Conservation (phyloP, 1,140 invertebrate genomes). For the Hylaeus anthracinus region DNA sequence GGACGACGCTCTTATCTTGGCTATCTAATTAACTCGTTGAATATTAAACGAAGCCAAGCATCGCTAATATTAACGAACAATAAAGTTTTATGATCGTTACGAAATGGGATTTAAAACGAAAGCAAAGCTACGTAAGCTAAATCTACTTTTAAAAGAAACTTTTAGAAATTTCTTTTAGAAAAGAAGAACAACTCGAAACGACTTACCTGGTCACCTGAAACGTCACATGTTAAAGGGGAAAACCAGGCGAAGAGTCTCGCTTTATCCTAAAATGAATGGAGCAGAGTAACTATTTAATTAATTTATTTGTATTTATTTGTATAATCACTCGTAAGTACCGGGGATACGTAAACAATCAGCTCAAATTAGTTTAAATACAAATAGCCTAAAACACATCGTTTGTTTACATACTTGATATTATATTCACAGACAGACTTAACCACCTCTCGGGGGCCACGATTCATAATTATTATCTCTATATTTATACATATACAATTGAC, state of each 20-base stretch:
- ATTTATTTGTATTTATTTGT: slow-evolving; percentile 64
- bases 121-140: background rate
- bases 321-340: slow-evolving; percentile 64
- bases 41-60: background rate
- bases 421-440: slow-evolving; percentile 59
- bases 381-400: slow-evolving; percentile 63
- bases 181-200: background rate
- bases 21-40: background rate
- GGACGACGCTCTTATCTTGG: background rate
- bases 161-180: too few relatives aligned
- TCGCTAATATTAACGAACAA: background rate
- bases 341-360: slow-evolving; percentile 65
- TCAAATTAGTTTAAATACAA: slow-evolving; percentile 66
- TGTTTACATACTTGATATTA: slow-evolving; percentile 54
- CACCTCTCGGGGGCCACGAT: slow-evolving; percentile 25
- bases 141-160: background rate
- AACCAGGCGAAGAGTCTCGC: too few relatives aligned
- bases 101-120: background rate
- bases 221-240: too few relatives aligned
- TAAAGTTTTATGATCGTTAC: background rate
- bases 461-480: slow-evolving; percentile 44
- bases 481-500: slow-evolving; percentile 63
- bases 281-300: slow-evolving; percentile 55
- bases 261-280: background rate
- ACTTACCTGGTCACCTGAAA: slow-evolving; percentile 15